Percentiles rank a stretch among this genome's conserved stretches.
phyloP scores from a whole-genome alignment of 2,113 vertebrate genomes.

The Alligator sinensis region DNA sequence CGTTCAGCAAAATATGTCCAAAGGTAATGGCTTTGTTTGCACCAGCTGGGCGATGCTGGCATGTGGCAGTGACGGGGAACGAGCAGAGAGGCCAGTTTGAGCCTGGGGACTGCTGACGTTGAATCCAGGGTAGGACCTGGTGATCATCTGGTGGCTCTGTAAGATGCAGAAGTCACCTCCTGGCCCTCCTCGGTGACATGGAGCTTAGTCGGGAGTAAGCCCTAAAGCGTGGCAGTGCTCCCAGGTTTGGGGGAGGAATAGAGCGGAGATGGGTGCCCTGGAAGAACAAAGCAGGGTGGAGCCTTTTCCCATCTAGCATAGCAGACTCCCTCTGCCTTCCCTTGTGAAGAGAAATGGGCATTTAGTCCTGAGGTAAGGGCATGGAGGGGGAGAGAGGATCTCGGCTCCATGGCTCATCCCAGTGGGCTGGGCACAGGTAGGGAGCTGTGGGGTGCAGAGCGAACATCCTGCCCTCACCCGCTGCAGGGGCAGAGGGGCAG shows the following conservation, averaged over 20 bases:
- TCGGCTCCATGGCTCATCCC: background rate
- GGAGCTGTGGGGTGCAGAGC: background rate
- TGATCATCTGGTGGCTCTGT: background rate
- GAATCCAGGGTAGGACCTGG: background rate
- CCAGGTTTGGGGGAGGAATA: background rate
- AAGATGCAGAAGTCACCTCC: background rate
- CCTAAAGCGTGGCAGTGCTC: background rate
- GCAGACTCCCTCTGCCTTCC: background rate
- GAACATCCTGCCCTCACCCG: background rate
- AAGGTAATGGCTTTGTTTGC: too few species aligned
- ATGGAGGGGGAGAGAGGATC: background rate
- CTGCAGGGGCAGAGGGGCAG: background rate
- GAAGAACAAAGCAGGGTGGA: too few species aligned
- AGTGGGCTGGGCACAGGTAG: background rate
- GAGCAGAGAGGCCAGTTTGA: too few species aligned
- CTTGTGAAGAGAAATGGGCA: background rate
- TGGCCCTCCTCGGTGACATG: fast-evolving
- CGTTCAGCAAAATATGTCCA: too few species aligned
- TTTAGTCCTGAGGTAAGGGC: background rate
- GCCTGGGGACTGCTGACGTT: fast-evolving
- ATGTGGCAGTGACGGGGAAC: too few species aligned
- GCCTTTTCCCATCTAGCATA: background rate
- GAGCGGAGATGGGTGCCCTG: background rate
- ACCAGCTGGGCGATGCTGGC: too few species aligned
- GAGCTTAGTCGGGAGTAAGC: background rate